Percentiles rank a stretch among this genome's conserved stretches.
Evolutionary conservation across 2,888 invertebrate species (phyloP).

Genomic region (Dyspetes luteomarginatus): DNA sequence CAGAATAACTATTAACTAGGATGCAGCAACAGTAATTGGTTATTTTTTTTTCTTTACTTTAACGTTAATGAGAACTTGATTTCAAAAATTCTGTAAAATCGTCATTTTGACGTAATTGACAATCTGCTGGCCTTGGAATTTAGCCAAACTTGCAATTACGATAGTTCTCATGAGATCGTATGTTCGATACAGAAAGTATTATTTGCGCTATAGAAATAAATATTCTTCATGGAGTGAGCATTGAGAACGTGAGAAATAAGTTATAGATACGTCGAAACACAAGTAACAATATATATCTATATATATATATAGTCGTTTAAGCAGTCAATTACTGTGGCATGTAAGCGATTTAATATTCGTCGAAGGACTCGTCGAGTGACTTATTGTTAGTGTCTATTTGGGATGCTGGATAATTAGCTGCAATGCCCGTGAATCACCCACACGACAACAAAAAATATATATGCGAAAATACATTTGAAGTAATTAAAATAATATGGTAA

Average conservation of each 20-base stretch:
- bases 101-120: background rate
- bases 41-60: background rate
- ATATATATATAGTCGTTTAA: too few relatives aligned
- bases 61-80: slow-evolving; percentile 4
- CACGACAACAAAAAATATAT: background rate
- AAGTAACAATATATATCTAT: slow-evolving; percentile 39
- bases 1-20: slow-evolving; percentile 12
- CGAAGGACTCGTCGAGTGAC: slow-evolving; percentile 57
- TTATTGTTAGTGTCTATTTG: slow-evolving; percentile 8
- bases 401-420: slow-evolving; percentile 39
- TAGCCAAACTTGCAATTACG: background rate
- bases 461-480: background rate
- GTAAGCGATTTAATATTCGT: slow-evolving; percentile 62
- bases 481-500: background rate
- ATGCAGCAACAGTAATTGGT: slow-evolving; percentile 27
- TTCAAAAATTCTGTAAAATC: background rate
- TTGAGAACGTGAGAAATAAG: slow-evolving; percentile 66
- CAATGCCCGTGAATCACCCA: slow-evolving; percentile 49
- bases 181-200: background rate
- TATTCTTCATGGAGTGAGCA: slow-evolving; percentile 60
- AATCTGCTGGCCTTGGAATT: background rate
- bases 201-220: slow-evolving; percentile 8
- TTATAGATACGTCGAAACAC: slow-evolving; percentile 28
- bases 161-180: background rate
- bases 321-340: slow-evolving; percentile 57